Evolutionary conservation across 2,113 vertebrate species (phyloP), one percentile per base, ranked within the genome.

Genomic region (Oostethus manadensis): DNA sequence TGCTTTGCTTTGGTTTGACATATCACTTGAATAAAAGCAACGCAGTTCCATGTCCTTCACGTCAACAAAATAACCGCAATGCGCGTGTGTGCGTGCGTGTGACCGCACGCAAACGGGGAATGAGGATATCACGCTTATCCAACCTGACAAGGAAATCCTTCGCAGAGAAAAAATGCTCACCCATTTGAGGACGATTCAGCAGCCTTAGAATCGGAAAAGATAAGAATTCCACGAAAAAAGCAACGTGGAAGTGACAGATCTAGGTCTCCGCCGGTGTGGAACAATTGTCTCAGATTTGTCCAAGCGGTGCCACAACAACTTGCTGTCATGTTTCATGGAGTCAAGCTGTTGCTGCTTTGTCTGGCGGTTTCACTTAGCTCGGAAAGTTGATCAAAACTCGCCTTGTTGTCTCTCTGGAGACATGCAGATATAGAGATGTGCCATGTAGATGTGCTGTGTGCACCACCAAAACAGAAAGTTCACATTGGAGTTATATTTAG

Each of bases 61-160:
- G 6, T 62, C 54, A 71, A 40, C 16, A 17, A 15, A 59, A 67
- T 33, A 53, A 76, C 65, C 70, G 58, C 45, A 78, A 72, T 67
- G 65, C 62, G 69, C 70, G 56, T 15, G 29, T 38, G 51, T 40
- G 38, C 43, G 22, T 53, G 42, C 53, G 50, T 53, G 16, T 53
- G 62, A 58, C 1, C 51, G 46, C 2, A 33, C 46, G 59, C 3
- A 49, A 40, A 22, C 5, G 35, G 46, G 16, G 46, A 53, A 61
- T 46, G 58, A 60, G 60, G 50, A 60, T 44, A 18, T 86, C 65
- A 79, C 63, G 62, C 80, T 83, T 78, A 85, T 77, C 58, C 81
- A 80, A 83, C 64, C 68, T 85, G 83, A 85, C 83, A 82, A 60
- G 79, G 60, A 69, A 73, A 71, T 78, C 71, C 78, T 74, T 70